Evolutionary conservation across 2,797 vertebrate genomes (phyloP).

Genomic region (Hyperoplus immaculatus): DNA sequence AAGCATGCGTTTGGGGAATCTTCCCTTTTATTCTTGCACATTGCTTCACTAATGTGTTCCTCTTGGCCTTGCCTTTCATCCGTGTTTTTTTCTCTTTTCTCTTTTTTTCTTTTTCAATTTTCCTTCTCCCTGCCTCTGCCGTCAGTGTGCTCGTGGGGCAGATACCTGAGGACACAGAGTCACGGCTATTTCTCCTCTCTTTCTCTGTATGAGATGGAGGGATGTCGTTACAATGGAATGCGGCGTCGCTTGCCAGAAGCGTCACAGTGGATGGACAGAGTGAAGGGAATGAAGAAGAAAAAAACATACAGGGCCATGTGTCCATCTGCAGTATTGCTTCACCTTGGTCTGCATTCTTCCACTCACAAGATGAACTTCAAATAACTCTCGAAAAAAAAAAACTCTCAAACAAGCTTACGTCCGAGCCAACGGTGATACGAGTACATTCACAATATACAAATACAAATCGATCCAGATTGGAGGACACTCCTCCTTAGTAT

Average conservation of each 20-base stretch:
- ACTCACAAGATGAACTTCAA: constrained; percentile 18
- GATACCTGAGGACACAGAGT: constrained; percentile 63
- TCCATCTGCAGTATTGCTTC: constrained; percentile 29
- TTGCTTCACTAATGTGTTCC: not conserved
- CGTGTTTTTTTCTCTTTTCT: constrained; percentile 27
- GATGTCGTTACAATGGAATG: constrained; percentile 84
- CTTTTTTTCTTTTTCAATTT: constrained; percentile 3
- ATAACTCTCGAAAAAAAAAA: not conserved
- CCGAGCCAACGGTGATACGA: not conserved
- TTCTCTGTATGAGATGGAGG: constrained; percentile 67
- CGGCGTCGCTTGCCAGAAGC: constrained; percentile 75
- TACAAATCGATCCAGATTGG: constrained; percentile 18
- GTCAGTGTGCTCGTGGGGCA: constrained; percentile 27
- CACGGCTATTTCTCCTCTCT: constrained; percentile 53
- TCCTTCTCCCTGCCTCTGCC: not conserved
- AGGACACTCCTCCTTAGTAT: constrained; percentile 18
- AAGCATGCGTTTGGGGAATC: not conserved
- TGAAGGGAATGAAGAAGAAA: constrained; percentile 42
- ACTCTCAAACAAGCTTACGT: constrained; percentile 11
- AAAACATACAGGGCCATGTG: constrained; percentile 36
- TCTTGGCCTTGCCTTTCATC: constrained; percentile 15
- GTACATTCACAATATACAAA: constrained; percentile 24
- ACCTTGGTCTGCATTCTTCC: constrained; percentile 37
- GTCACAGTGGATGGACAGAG: constrained; percentile 77
- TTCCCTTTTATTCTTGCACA: not conserved